A percentile compares a stretch with the other conserved stretches of the same genome.
phyloP scores from a whole-genome alignment of 2,888 invertebrate species.

The Nesidiocoris tenuis region DNA sequence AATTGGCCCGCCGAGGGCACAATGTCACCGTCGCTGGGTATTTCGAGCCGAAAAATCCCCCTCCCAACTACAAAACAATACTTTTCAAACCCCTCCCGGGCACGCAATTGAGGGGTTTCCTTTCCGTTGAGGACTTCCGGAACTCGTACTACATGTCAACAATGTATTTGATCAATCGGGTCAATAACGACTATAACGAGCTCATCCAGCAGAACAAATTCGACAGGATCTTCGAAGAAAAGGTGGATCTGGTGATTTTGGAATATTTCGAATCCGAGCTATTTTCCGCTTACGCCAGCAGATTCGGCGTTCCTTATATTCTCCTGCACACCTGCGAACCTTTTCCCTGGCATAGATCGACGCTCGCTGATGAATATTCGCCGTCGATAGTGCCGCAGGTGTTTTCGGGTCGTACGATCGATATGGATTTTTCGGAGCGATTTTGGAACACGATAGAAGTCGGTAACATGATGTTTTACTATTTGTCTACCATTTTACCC shows the following conservation, averaged over 20 bases:
- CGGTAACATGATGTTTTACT: conserved; percentile 53
- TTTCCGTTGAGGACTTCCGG: not conserved
- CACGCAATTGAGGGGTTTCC: not conserved
- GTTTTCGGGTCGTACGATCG: not conserved
- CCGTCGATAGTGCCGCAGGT: conserved; percentile 53
- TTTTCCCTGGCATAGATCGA: conserved; percentile 63
- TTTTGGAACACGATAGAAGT: conserved; percentile 57
- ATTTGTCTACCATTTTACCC: conserved; percentile 50
- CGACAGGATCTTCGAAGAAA: conserved; percentile 3
- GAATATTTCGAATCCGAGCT: conserved; percentile 75
- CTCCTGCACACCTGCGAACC: conserved; percentile 61
- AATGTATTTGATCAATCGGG: not conserved
- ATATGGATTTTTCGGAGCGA: conserved; percentile 51
- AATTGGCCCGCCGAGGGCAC: conserved; percentile 42
- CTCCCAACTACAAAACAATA: conserved; percentile 16
- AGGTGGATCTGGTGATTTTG: conserved; percentile 66
- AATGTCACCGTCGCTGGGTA: conserved; percentile 39
- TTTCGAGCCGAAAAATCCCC: conserved; percentile 20
- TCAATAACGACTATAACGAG: conserved; percentile 12
- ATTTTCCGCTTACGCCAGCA: conserved; percentile 65
- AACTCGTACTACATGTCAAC: conserved; percentile 8
- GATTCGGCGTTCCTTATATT: conserved; percentile 64
- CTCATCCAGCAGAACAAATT: not conserved
- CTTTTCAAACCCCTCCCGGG: conserved; percentile 16
- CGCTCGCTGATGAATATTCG: conserved; percentile 62